Percentiles rank a stretch among this genome's conserved stretches.
phyloP scores from a whole-genome alignment of 2,888 invertebrate species.

The Thereva unica region DNA sequence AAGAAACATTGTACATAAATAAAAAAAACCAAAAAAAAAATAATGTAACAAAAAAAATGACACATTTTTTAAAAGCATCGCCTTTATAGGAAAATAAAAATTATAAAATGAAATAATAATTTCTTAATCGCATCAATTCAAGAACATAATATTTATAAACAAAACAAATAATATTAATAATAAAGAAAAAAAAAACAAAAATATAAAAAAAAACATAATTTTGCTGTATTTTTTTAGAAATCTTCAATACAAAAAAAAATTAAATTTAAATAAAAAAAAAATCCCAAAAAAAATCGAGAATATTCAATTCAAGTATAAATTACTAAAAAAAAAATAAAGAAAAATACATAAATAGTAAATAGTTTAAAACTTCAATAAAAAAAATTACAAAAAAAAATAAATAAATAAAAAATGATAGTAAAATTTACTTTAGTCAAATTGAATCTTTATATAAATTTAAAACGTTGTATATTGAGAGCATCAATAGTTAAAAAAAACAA shows the following conservation, averaged over 20 bases:
- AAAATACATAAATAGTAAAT: constrained; percentile 26
- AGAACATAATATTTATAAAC: constrained; percentile 27
- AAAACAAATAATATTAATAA: constrained; percentile 12
- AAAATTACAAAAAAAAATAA: constrained; percentile 37
- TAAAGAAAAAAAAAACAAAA: constrained; percentile 17
- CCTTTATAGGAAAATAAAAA: constrained; percentile 40
- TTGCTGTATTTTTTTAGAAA: constrained; percentile 38
- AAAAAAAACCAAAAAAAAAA: too few relatives aligned
- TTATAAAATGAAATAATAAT: constrained; percentile 22
- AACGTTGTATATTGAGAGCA: constrained; percentile 26
- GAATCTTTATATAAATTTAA: constrained; percentile 36
- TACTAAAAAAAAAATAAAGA: constrained; percentile 16
- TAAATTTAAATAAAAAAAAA: constrained; percentile 12
- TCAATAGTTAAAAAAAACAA: constrained; percentile 28
- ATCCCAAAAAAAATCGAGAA: constrained; percentile 13
- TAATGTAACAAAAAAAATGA: constrained; percentile 37
- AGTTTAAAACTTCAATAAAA: constrained; percentile 32
- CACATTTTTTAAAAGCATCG: constrained; percentile 40
- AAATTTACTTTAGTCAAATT: constrained; percentile 42
- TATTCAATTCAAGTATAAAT: constrained; percentile 18
- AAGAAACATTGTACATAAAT: constrained; percentile 39
- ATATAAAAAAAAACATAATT: constrained; percentile 29
- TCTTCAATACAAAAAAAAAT: constrained; percentile 33
- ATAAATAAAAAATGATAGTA: constrained; percentile 27
- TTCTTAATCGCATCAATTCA: constrained; percentile 32